A percentile compares a stretch with the other conserved stretches of the same genome.
Evolutionary conservation across 1,140 invertebrate genomes (phyloP).

Genomic region (Drosophila carrolli): DNA sequence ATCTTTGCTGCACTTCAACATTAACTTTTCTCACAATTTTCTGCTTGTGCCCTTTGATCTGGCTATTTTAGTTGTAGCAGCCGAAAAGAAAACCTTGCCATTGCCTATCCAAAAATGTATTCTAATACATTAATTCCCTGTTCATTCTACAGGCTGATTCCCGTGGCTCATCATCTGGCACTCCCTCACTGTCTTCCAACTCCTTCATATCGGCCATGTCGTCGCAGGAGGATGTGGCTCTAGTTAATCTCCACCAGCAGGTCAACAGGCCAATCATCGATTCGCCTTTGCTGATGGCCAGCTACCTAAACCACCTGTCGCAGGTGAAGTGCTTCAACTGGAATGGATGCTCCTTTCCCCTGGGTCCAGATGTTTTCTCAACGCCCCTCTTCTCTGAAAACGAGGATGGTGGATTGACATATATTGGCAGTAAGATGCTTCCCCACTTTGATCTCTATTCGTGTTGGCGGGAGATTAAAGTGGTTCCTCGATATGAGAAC

Average conservation of each 20-base stretch:
- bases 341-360: conserved; percentile 89
- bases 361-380: conserved; percentile 90
- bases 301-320: conserved; percentile 96
- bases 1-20: conserved; percentile 22
- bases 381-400: conserved; percentile 90
- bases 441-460: conserved; percentile 83
- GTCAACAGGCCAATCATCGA: conserved; percentile 97
- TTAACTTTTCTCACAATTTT: conserved; percentile 28
- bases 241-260: conserved; percentile 98
- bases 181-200: conserved; percentile 90
- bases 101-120: background rate
- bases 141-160: conserved; percentile 77
- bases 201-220: conserved; percentile 97
- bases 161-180: conserved; percentile 78
- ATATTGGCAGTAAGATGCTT: conserved; percentile 87
- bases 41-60: conserved; percentile 38
- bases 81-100: background rate
- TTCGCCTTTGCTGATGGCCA: conserved; percentile 96
- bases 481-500: conserved; percentile 82
- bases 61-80: conserved; percentile 50
- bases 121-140: conserved; percentile 1
- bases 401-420: conserved; percentile 90
- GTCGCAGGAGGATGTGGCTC: conserved; percentile 96
- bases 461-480: conserved; percentile 85
- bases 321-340: conserved; percentile 91